phyloP scores from a whole-genome alignment of 2,113 vertebrate genomes.

The Plectropomus leopardus region DNA sequence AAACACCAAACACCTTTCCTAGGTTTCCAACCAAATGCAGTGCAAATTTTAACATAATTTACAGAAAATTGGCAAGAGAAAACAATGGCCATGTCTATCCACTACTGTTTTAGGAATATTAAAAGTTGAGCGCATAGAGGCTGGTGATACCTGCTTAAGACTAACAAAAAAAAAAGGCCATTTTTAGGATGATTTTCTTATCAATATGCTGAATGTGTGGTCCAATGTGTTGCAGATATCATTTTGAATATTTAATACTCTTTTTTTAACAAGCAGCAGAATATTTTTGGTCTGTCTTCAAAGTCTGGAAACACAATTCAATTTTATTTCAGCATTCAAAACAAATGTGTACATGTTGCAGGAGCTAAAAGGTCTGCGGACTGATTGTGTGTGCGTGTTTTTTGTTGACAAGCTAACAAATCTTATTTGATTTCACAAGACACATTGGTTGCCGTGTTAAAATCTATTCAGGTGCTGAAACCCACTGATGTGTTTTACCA shows the following conservation, averaged over 20 bases:
- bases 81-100: not conserved
- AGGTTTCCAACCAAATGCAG: not conserved
- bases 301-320: constrained; percentile 4
- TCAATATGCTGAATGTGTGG: not conserved
- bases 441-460: constrained; percentile 49
- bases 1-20: not conserved
- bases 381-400: constrained; percentile 2
- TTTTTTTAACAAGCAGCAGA: not conserved
- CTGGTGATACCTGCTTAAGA: not conserved
- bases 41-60: not conserved
- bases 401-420: constrained; percentile 61
- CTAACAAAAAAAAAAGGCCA: not conserved
- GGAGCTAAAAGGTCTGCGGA: not conserved
- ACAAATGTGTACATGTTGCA: not conserved
- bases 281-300: not conserved
- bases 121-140: not conserved
- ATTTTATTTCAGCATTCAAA: constrained; percentile 8
- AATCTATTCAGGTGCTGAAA: constrained; percentile 47
- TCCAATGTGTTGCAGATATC: not conserved
- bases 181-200: not conserved
- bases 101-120: not conserved
- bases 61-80: not conserved
- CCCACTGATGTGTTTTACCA: constrained; percentile 56
- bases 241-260: constrained; percentile 15
- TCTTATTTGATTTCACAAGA: constrained; percentile 62